A percentile compares a stretch with the other conserved stretches of the same genome.
phyloP scores from a whole-genome alignment of 1,140 invertebrate species.

The Drosophila quadrilineata region DNA sequence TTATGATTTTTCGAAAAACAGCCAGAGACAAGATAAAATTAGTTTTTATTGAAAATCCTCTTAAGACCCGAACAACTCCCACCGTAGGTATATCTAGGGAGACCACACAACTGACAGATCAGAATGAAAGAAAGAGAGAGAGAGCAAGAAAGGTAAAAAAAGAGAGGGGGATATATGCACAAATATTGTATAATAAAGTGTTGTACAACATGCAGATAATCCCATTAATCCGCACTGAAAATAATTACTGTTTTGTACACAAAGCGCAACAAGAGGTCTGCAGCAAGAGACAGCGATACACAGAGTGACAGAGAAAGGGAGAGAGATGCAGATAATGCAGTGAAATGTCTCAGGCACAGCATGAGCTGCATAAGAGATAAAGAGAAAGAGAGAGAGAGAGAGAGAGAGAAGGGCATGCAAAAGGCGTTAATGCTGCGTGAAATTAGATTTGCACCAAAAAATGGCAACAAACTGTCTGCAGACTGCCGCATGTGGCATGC shows the following conservation, averaged over 20 bases:
- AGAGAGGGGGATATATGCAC: conserved; percentile 24
- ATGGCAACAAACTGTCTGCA: conserved; percentile 26
- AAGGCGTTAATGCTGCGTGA: conserved; percentile 81
- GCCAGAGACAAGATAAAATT: too few species aligned
- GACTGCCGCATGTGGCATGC: not conserved
- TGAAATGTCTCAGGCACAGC: conserved; percentile 54
- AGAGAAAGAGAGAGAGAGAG: not conserved
- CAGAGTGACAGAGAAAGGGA: not conserved
- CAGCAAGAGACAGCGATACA: conserved; percentile 1
- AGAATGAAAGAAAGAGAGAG: too few species aligned
- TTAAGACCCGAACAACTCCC: too few species aligned
- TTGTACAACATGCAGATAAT: conserved; percentile 74
- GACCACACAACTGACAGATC: too few species aligned
- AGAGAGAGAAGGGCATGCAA: conserved; percentile 57
- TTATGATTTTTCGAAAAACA: too few species aligned
- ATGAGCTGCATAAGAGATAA: conserved; percentile 20
- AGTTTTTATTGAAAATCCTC: too few species aligned
- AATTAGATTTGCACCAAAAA: conserved; percentile 80
- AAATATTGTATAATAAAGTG: conserved; percentile 78
- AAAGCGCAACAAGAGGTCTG: conserved; percentile 31
- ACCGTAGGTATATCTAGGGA: too few species aligned
- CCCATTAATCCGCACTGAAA: conserved; percentile 79
- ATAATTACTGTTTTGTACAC: conserved; percentile 80
- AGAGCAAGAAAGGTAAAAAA: too few species aligned
- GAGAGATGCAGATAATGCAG: not conserved